A percentile compares a stretch with the other conserved stretches of the same genome.
Conservation (phyloP, 2,888 invertebrate species). For the Prosopocoilus inquinatus region DNA sequence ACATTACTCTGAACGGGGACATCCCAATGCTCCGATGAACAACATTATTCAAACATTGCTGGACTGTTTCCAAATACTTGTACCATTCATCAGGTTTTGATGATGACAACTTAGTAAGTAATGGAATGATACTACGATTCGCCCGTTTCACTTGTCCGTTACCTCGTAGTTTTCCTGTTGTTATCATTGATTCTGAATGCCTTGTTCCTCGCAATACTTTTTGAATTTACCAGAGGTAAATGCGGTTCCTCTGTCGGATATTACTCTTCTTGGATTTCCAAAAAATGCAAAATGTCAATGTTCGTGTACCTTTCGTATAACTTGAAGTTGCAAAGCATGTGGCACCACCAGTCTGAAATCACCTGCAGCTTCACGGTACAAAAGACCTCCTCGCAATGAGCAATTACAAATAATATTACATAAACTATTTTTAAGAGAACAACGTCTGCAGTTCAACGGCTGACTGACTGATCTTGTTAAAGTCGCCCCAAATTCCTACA, state of each 20-base stretch:
- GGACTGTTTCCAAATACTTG: no score
- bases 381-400: constrained; percentile 1
- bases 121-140: no score
- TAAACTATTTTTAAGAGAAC: no score
- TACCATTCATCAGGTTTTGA: no score
- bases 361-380: neutral
- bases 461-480: neutral
- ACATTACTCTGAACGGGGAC: no score
- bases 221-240: constrained; percentile 22
- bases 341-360: constrained; percentile 33
- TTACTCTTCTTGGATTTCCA: constrained; percentile 23
- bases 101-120: no score
- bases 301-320: constrained; percentile 34
- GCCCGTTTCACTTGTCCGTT: constrained; percentile 20
- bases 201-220: no score
- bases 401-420: no score
- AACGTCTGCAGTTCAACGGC: no score
- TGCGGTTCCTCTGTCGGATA: constrained; percentile 24
- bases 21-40: no score
- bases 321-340: constrained; percentile 33
- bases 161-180: constrained; percentile 14
- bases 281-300: constrained; percentile 35
- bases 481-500: no score
- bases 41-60: no score
- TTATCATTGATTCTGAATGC: constrained; percentile 14